Conservation (phyloP, 2,797 vertebrate genomes). For the Sebastes iracundus region DNA sequence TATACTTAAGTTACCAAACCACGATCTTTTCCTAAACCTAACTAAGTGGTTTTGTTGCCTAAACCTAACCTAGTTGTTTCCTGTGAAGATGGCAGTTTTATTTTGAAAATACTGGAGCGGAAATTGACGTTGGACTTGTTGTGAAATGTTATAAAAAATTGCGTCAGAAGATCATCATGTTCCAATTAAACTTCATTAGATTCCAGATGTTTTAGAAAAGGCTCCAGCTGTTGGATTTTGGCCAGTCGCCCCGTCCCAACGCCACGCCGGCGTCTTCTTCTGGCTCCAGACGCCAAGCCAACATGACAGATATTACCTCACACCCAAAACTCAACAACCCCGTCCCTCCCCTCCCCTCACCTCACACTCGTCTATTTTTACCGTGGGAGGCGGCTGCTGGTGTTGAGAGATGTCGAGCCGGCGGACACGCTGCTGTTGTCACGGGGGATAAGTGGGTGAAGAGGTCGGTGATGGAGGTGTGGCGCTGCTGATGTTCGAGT, state of each 20-base stretch:
- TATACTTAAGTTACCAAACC: too few relatives aligned
- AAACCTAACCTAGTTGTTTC: too few relatives aligned
- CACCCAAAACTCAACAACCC: conserved; percentile 42
- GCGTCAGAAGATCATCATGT: neutral
- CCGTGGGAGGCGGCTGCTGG: conserved; percentile 58
- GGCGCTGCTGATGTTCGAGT: conserved; percentile 25
- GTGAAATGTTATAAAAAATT: too few relatives aligned
- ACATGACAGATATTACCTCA: conserved; percentile 58
- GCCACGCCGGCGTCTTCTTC: neutral
- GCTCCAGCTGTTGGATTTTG: neutral
- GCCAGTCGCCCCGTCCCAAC: neutral
- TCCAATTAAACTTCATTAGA: neutral
- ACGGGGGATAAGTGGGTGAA: conserved; percentile 73
- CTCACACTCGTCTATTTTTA: conserved; percentile 71
- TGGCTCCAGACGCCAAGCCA: conserved; percentile 8
- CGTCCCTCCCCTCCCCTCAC: conserved; percentile 9
- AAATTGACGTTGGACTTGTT: too few relatives aligned
- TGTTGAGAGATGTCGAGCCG: conserved; percentile 74
- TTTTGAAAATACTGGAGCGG: too few relatives aligned
- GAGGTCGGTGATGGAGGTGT: conserved; percentile 72
- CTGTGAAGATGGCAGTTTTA: too few relatives aligned
- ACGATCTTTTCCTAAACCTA: too few relatives aligned
- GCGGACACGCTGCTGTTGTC: conserved; percentile 74
- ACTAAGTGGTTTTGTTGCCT: too few relatives aligned
- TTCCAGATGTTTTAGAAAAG: conserved; percentile 1